Conservation (phyloP, 2,888 invertebrate genomes). For the Euproctis similis region DNA sequence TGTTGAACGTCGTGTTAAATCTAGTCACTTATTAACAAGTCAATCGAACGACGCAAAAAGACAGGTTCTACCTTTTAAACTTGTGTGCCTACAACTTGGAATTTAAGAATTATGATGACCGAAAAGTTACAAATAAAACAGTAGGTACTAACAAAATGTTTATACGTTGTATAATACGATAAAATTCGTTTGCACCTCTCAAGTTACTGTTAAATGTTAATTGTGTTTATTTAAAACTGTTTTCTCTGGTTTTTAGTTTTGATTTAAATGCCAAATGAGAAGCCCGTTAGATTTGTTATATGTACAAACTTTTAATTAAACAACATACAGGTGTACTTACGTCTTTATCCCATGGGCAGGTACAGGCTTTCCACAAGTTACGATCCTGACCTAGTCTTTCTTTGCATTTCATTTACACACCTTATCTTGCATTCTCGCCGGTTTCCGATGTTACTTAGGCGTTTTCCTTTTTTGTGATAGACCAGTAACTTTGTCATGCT, state of each 20-base stretch:
- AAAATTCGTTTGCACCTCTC: constrained; percentile 9
- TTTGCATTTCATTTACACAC: too few species aligned
- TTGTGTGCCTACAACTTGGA: constrained; percentile 15
- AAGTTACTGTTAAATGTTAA: constrained; percentile 22
- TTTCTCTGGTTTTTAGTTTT: constrained; percentile 23
- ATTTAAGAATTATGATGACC: not conserved
- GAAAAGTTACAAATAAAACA: too few species aligned
- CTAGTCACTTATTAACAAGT: constrained; percentile 8
- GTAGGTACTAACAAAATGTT: too few species aligned
- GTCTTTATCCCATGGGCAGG: not conserved
- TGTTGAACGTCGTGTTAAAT: too few species aligned
- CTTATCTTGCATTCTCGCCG: too few species aligned
- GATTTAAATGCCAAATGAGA: constrained; percentile 20
- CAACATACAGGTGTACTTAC: constrained; percentile 2
- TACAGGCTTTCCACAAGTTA: too few species aligned
- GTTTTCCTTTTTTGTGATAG: too few species aligned
- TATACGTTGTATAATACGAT: not conserved
- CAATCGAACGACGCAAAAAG: constrained; percentile 6
- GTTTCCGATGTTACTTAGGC: too few species aligned
- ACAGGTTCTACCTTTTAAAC: constrained; percentile 8
- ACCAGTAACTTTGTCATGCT: too few species aligned
- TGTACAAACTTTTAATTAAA: too few species aligned
- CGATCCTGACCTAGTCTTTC: too few species aligned
- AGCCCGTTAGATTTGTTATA: too few species aligned
- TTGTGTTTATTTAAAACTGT: constrained; percentile 24